These are phyloP conservation scores for Heliocidaris tuberculata DNA, from an alignment of 35 echinoderm and acorn worm genomes.

Conservation along the genomic window DNA sequence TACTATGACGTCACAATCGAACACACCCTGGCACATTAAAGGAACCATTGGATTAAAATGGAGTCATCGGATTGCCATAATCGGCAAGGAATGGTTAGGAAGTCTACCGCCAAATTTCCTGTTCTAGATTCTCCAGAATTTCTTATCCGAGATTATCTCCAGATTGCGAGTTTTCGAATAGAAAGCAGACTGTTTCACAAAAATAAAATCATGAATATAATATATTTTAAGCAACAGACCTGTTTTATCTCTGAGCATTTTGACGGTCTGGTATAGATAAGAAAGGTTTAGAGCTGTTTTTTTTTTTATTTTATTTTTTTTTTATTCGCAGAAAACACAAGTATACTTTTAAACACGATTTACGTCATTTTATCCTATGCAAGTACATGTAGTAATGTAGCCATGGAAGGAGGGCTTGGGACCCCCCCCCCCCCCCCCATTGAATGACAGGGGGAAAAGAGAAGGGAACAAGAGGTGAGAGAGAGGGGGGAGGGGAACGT, in stretches of 20 bases:
- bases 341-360: too few species aligned
- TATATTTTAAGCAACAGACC: not conserved
- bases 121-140: not conserved
- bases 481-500: too few species aligned
- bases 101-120: not conserved
- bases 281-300: not conserved
- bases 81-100: not conserved
- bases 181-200: not conserved
- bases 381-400: too few species aligned
- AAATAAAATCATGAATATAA: not conserved
- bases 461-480: too few species aligned
- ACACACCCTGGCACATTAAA: not conserved
- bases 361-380: too few species aligned
- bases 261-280: not conserved
- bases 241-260: not conserved
- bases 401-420: too few species aligned
- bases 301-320: too few species aligned
- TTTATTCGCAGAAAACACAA: too few species aligned
- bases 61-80: not conserved
- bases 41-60: slow-evolving; percentile 4
- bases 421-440: too few species aligned
- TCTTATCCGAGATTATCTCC: slow-evolving; percentile 2
- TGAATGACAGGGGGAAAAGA: too few species aligned
- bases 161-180: not conserved
- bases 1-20: not conserved